Evolutionary conservation across 1,140 invertebrate genomes (phyloP), one percentile per base, ranked within the genome.

Genomic region (Drosophila nikananu): DNA sequence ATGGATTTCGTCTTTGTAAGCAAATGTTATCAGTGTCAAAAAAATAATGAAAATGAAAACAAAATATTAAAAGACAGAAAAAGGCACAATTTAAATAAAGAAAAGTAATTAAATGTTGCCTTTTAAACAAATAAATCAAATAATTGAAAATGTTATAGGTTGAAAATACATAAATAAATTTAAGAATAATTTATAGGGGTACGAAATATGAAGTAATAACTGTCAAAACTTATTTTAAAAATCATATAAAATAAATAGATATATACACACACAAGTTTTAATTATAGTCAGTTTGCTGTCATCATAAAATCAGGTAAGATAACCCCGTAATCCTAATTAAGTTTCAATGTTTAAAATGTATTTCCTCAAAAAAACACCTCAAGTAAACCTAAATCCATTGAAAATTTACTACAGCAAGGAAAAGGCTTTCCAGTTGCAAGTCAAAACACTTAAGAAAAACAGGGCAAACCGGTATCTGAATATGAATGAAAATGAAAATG

Each of bases 401-500:
- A 39, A 48, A 62, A 17, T 9, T 21, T 15, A 23, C 30, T 27
- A 13, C 10, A 15, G 19, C 25, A 41, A 44, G 23, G 21, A 35
- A 25, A 46, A 51, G 5, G 13, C 8, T 44, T 52, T 25, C 19
- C 19, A 17, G n/a, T 4, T 9, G 23, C 23, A 37, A 30, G 19
- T n/a, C 8, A 27, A 44, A 21, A 3, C 10, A 17, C 23, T 10
- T 7, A 55, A 21, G 27, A 42, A 32, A 46, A 35, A 41, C 44
- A 59, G 23, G 19, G 17, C 30, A 13, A 78, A 78, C 75, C 78
- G 71, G 49, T 59, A 48, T 55, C 41, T 49, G 51, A 62, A 15
- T 54, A 54, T 81, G 62, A 74, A 86, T 73, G 46, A 58, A 80
- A 72, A 77, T 57, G 42, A 68, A 44, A 72, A 83, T 73, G 46